phyloP scores from a whole-genome alignment of 2,797 vertebrate species.

The Channa striata region DNA sequence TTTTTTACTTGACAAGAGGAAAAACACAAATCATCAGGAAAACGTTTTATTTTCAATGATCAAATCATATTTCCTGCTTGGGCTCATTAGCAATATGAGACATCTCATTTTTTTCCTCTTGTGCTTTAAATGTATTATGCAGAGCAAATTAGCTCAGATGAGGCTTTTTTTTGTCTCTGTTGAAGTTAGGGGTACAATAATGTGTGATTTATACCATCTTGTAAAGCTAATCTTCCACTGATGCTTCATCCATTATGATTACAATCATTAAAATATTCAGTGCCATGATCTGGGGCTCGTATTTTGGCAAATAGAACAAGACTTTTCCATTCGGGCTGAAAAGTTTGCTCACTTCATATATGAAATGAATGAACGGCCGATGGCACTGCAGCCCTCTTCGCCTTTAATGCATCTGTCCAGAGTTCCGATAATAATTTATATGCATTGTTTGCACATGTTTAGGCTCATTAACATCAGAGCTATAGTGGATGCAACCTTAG shows the following conservation, averaged over 20 bases:
- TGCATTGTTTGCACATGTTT: constrained; percentile 32
- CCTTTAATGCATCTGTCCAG: constrained; percentile 3
- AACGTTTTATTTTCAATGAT: constrained; percentile 50
- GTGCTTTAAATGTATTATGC: constrained; percentile 39
- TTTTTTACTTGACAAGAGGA: constrained; percentile 54
- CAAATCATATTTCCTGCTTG: constrained; percentile 51
- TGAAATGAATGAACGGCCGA: constrained; percentile 45
- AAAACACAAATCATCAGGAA: constrained; percentile 53
- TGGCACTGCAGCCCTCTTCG: not conserved
- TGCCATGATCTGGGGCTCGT: constrained; percentile 12
- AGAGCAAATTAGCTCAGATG: constrained; percentile 53
- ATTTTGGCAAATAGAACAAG: constrained; percentile 22
- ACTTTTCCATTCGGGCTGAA: constrained; percentile 19
- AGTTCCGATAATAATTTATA: constrained; percentile 27
- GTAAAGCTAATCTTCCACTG: constrained; percentile 35
- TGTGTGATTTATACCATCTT: constrained; percentile 49
- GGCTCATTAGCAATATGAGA: constrained; percentile 57
- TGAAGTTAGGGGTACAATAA: constrained; percentile 52
- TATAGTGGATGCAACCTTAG: constrained; percentile 5
- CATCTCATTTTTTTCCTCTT: constrained; percentile 19
- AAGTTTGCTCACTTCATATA: constrained; percentile 30
- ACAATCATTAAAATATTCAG: constrained; percentile 24
- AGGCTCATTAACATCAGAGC: constrained; percentile 39
- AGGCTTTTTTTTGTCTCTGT: constrained; percentile 23
- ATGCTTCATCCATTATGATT: constrained; percentile 45